Evolutionary conservation across 2,888 invertebrate species (phyloP), one percentile per base, ranked within the genome.

Genomic region (Sesia apiformis): DNA sequence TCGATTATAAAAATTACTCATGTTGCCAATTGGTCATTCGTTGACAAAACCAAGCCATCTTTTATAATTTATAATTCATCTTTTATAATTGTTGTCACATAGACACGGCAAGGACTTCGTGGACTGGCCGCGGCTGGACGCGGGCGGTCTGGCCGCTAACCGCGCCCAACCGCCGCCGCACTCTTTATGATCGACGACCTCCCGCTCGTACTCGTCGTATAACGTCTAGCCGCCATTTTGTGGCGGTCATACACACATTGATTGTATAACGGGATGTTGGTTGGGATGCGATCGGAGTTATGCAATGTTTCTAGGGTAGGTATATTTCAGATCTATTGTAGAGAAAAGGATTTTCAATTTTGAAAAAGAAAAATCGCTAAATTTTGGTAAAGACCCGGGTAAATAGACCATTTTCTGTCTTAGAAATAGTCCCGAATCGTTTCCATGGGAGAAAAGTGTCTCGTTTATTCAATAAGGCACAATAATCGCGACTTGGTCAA

Each of bases 71-170:
- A n/a, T n/a, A n/a, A 23, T 23, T 23, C 23, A 23, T 23, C 23
- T 23, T 23, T 46, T 39, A n/a, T 52, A 40, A 40, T 3, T 52
- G 4, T 40, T 8, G 5, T 52, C 3, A 52, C 4, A 7, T 5
- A 90, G 95, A 68, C 96, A 97, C 79, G 98, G 98, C 61, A 92
- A 92, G 50, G 98, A 98, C 79, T 99, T 98, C 85, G 98, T 99
- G 52, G 98, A 99, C 84, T 94, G 94, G 90, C 99, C 99, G 5
- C 93, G 94, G 60, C 88, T 96, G 72, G 86, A 89, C 68, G 82
- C 75, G 60, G 84, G 81, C 52, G 90, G 90, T 0, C 64, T 82
- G 39, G 85, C 75, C 57, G 68, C 72, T 49, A 63, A 73, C 66
- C 74, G 78, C n/a, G 69, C 76, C 52, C 65, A 60, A 59, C 62